Evolutionary conservation across 2,113 vertebrate genomes (phyloP), one percentile per base, ranked within the genome.

Genomic region (Ptilorrhoa leucosticta): DNA sequence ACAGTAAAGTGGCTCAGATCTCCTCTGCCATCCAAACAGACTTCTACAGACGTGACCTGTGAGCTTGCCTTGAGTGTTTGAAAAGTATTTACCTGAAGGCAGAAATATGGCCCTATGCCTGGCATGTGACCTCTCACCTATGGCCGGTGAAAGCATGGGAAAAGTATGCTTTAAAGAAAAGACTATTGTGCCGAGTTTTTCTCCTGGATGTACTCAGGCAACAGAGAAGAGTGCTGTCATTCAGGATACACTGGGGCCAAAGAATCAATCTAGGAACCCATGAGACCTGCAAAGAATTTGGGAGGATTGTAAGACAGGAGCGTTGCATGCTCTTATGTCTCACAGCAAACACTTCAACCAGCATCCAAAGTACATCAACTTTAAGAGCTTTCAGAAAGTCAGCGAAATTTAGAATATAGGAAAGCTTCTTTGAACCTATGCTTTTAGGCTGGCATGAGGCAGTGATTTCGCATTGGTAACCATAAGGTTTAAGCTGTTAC

Each of bases 131-230:
- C 48, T 68, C 53, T 85, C 61, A 69, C 42, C 44, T 33, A 22
- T 7, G 73, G 33, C 24, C 9, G 8, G 17, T 17, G 50, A 90
- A 92, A 83, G 16, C 84, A 8, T 23, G 11, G 37, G 17, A 22
- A 57, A 76, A 86, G 6, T 40, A 16, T 57, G 45, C 13, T 83
- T 80, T 60, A 79, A 75, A 79, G 31, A 58, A 75, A 82, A 75
- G 7, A 16, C 19, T 54, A 2, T 11, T 39, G 8, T 57, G 31
- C 11, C 0, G 3, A 51, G 6, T 0, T 30, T 47, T 82, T 63
- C 47, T 23, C 14, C n/a, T 80, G 14, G 24, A 30, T 26, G 9
- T 39, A 26, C 40, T 72, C n/a, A 69, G 44, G 37, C 37, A 80
- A 24, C 65, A 79, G 30, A 57, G 47, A 60, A 42, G 7, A 75